Base-by-base conservation (phyloP, 1,140 invertebrate genomes). In the Leptopilina boulardi region DNA sequence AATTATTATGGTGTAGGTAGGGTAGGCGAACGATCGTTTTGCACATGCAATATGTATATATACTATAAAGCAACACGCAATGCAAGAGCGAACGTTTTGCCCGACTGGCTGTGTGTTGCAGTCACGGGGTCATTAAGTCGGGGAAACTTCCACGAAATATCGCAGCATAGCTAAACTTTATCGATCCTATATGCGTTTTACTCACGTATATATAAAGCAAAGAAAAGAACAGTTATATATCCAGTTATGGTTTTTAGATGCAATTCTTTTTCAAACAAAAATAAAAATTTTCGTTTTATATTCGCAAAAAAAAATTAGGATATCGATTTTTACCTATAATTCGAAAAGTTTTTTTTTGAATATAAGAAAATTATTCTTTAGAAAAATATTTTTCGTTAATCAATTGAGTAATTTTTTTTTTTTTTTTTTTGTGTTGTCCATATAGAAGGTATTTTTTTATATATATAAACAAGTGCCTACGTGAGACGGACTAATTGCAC, bases 61-160 rank as follows among this genome's bases (percentile, higher is more conserved):
- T n/a, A n/a, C n/a, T n/a, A 51, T 51, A 23, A 30, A 30, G 59
- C 0, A 26, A 23, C 59, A 66, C 59, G 59, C 59, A 26, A 66
- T 80, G 77, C 59, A 78, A 77, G 77, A 41, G 83, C 70, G 77
- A 41, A 82, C 70, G 80, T 75, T 85, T 80, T 75, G 76, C 44
- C 54, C 70, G 56, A 79, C 76, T 59, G 59, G 59, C 41, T 75
- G n/a, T n/a, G n/a, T 73, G 26, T 73, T 73, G 76, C 82, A 86
- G 86, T 88, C 83, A 87, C 83, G 84, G 78, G 87, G 84, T 88
- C 87, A 88, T 88, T 86, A 87, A 88, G 84, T 80, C 83, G 78
- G 73, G 82, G 80, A 82, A 66, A 66, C 59, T 66, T 66, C 59
- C 13, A 66, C 59, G 59, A 66, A 66, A 26, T 30, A 34, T 66